Base-by-base conservation (phyloP, 2,113 vertebrate genomes). In the Chaetops frenatus region DNA sequence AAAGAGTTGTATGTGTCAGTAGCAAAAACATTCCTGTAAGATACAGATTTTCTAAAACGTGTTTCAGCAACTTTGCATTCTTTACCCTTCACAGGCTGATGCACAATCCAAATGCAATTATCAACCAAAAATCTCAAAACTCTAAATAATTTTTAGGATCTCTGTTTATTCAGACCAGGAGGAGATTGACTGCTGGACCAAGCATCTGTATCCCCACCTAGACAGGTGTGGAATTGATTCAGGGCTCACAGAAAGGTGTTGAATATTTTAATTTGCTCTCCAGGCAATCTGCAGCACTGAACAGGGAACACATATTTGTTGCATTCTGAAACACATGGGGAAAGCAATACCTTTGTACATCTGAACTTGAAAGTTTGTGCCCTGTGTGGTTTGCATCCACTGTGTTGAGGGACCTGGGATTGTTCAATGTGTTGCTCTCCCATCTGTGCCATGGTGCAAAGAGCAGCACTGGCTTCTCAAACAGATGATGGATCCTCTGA, bases 181-280 rank as follows among this genome's bases (percentile, higher is more conserved):
- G 36, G 53, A 64, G 11, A 42, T 3, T 31, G 53, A 3, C 33
- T 67, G 22, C 48, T 80, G 17, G 60, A 18, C 36, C 29, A 36
- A 40, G 50, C 28, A 50, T 36, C 60, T 73, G 4, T 36, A 36
- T 64, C 8, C 9, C n/a, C 36, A n/a, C 18, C 66, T 33, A 42
- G 42, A n/a, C 0, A 0, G 45, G 31, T 7, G 17, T 3, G 7
- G 69, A 51, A 38, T 47, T 51, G 21, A n/a, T 61, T 38, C 4
- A 6, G 24, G 12, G 21, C 27, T 65, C 45, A 38, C 36, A 65
- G 45, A 57, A 81, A 47, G 21, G 21, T 31, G 14, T 3, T 56
- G 27, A 29, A 8, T 69, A 15, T 65, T 88, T 70, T 47, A 11
- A 61, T 70, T 74, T 69, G 11, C 45, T 70, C 2, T 38, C 23